Percentiles rank a stretch among this genome's conserved stretches.
phyloP scores from a whole-genome alignment of 2,888 invertebrate species.

The Chydorus sphaericus region DNA sequence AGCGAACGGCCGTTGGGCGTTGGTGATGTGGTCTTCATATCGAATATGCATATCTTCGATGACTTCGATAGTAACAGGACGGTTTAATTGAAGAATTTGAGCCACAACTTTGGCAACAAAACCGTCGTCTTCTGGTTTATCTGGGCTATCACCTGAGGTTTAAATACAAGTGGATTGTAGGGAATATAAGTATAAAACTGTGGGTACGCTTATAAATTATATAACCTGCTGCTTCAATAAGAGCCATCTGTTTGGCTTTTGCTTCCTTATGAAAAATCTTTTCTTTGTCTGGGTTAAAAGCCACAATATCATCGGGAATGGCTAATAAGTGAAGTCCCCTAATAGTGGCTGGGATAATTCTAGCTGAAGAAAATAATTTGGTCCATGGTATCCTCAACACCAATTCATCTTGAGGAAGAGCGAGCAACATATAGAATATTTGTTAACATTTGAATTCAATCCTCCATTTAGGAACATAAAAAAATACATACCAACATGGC shows the following conservation, averaged over 20 bases:
- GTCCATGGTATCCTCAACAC: conserved; percentile 97
- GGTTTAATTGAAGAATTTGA: conserved; percentile 82
- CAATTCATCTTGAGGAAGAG: conserved; percentile 49
- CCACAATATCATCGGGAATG: conserved; percentile 70
- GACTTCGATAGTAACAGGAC: conserved; percentile 72
- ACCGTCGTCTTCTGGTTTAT: conserved; percentile 44
- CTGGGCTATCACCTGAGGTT: background rate
- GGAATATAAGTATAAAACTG: background rate
- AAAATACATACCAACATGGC: conserved; percentile 58
- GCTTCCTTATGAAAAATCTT: conserved; percentile 54
- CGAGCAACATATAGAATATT: background rate
- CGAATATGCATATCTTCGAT: conserved; percentile 79
- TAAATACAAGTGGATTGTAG: no score
- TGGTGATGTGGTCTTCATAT: conserved; percentile 73
- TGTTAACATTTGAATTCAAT: background rate
- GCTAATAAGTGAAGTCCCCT: conserved; percentile 80
- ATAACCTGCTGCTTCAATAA: conserved; percentile 53
- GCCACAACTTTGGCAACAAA: conserved; percentile 79
- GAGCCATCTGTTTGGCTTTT: conserved; percentile 62
- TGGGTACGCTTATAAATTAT: background rate
- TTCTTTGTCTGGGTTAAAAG: conserved; percentile 75
- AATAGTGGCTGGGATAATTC: conserved; percentile 78
- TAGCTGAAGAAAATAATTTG: conserved; percentile 81
- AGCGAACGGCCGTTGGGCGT: conserved; percentile 60
- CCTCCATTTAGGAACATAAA: background rate